These are phyloP conservation scores for Turritopsis rubra DNA, from an alignment of 30 jellyfish, hydroid and myxozoan genomes.

Conservation along the genomic window DNA sequence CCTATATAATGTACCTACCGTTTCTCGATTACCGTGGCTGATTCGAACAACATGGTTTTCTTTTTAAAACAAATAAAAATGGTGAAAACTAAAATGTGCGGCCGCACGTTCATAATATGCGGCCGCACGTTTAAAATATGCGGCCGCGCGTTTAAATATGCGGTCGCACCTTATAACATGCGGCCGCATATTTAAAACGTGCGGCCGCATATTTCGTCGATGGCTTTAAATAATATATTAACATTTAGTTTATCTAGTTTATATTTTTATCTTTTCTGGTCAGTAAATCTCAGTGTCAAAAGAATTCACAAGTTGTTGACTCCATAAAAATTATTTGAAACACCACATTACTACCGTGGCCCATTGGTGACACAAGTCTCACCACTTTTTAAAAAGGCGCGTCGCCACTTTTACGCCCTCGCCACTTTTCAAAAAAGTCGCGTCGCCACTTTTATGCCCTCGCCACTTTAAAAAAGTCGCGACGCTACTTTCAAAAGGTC, in stretches of 20 bases:
- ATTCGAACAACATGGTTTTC: neutral
- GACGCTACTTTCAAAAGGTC: no score
- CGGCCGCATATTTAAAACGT: neutral
- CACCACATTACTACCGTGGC: neutral
- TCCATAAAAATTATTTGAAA: neutral
- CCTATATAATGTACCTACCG: no score
- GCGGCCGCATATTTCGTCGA: neutral
- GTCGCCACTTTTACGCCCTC: no score
- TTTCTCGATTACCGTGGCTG: neutral
- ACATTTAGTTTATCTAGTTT: neutral
- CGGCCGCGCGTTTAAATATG: neutral
- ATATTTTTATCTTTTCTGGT: neutral
- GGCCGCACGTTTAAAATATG: neutral
- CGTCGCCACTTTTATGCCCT: no score
- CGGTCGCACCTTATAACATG: neutral
- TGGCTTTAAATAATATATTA: neutral
- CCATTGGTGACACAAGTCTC: no score
- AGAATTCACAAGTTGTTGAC: neutral
- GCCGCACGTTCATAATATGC: neutral
- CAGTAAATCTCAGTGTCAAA: neutral
- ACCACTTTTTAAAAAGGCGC: no score
- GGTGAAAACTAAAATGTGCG: neutral
- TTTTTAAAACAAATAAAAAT: neutral
- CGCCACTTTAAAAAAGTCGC: no score
- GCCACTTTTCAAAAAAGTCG: no score